These are phyloP conservation scores for Callinectes sapidus DNA, from an alignment of 2,888 invertebrate species.

Conservation along the genomic window DNA sequence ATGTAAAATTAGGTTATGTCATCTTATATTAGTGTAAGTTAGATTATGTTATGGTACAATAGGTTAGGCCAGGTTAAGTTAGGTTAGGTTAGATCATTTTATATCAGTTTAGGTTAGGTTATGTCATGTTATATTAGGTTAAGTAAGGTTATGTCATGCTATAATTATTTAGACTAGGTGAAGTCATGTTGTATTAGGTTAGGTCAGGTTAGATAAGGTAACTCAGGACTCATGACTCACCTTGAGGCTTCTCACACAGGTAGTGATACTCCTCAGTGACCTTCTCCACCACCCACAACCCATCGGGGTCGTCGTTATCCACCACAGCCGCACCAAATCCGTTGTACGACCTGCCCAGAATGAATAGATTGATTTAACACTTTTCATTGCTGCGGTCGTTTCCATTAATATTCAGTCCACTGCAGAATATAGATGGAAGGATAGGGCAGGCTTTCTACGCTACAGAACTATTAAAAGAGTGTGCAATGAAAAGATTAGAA, in stretches of 20 bases:
- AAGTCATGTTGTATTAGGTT: not conserved
- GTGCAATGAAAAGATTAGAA: too few relatives aligned
- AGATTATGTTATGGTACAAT: too few relatives aligned
- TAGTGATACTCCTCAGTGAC: constrained; percentile 49
- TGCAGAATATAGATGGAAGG: not conserved
- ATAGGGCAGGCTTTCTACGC: not conserved
- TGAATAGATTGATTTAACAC: not conserved
- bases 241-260: constrained; percentile 56
- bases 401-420: not conserved
- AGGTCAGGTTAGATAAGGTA: too few relatives aligned
- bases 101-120: too few relatives aligned
- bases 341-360: constrained; percentile 40
- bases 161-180: not conserved
- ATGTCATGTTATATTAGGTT: too few relatives aligned
- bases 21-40: too few relatives aligned
- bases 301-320: constrained; percentile 31
- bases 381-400: too few relatives aligned
- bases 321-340: constrained; percentile 56
- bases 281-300: constrained; percentile 56
- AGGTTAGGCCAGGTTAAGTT: too few relatives aligned
- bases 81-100: too few relatives aligned
- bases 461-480: not conserved
- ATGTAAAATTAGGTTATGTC: too few relatives aligned
- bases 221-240: not conserved
- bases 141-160: too few relatives aligned